These are phyloP conservation scores for Diuraphis noxia DNA, from an alignment of 1,140 invertebrate species.

Conservation along the genomic window DNA sequence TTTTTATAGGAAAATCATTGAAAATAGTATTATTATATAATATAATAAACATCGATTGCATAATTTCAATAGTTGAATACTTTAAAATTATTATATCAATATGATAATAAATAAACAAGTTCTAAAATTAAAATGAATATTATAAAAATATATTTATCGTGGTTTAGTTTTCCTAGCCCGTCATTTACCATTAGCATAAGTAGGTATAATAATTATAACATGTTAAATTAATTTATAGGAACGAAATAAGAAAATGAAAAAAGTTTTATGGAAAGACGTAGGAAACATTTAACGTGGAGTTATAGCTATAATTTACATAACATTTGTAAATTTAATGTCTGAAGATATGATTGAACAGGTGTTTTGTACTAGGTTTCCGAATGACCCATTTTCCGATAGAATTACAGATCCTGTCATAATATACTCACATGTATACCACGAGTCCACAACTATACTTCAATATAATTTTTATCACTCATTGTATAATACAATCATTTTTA, in stretches of 20 bases:
- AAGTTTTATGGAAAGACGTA: not conserved
- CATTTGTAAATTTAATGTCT: constrained; percentile 1
- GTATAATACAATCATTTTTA: not conserved
- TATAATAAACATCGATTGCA: no score
- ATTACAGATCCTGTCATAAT: not conserved
- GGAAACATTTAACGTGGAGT: not conserved
- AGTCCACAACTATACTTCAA: no score
- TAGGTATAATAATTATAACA: not conserved
- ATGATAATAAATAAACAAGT: no score
- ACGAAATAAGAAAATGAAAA: constrained; percentile 22
- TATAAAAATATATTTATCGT: no score
- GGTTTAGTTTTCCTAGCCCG: no score
- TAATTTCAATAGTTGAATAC: no score
- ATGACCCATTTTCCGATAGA: not conserved
- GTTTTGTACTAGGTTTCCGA: not conserved
- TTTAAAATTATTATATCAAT: no score
- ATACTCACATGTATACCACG: not conserved
- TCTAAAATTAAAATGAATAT: no score
- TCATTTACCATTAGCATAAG: no score
- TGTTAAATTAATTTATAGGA: not conserved
- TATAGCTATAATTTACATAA: constrained; percentile 14
- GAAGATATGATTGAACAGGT: not conserved
- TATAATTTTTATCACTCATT: no score
- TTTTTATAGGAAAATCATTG: no score
- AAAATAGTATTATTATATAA: no score